Evolutionary conservation across 2,113 vertebrate species (phyloP).

Genomic region (Istiophorus platypterus): DNA sequence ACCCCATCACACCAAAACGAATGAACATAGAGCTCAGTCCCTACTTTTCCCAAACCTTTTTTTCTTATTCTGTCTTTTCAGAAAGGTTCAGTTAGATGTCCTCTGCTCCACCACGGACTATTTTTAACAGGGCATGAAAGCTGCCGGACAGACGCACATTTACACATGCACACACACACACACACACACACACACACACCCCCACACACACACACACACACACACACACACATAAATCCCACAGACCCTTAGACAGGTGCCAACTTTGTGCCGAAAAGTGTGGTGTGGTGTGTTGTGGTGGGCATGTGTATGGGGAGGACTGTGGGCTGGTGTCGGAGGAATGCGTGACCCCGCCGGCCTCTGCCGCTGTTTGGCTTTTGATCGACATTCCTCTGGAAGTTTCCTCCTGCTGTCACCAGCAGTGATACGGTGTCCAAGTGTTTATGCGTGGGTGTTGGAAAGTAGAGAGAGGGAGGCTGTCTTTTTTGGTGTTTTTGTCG

Average conservation of each 20-base stretch:
- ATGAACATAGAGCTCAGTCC: not conserved
- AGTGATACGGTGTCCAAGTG: conserved; percentile 8
- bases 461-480: not conserved
- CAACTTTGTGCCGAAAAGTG: conserved; percentile 71
- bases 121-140: conserved; percentile 79
- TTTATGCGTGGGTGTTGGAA: not conserved
- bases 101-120: conserved; percentile 67
- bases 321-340: conserved; percentile 84
- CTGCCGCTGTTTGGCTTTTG: conserved; percentile 89
- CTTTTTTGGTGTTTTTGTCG: not conserved
- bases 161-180: conserved; percentile 18
- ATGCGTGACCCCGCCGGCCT: conserved; percentile 87
- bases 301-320: conserved; percentile 80
- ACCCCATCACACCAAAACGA: not conserved
- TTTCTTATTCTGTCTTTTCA: conserved; percentile 33
- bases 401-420: conserved; percentile 78
- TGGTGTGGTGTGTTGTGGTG: conserved; percentile 63
- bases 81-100: conserved; percentile 77
- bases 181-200: conserved; percentile 22
- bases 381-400: conserved; percentile 91
- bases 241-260: conserved; percentile 73
- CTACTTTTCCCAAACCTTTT: not conserved
- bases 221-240: too few relatives aligned
- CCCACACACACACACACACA: too few relatives aligned
- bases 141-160: conserved; percentile 19